These are phyloP conservation scores for Forbesichthys papilliferus DNA, from an alignment of 2,113 vertebrate species.

Conservation along the genomic window DNA sequence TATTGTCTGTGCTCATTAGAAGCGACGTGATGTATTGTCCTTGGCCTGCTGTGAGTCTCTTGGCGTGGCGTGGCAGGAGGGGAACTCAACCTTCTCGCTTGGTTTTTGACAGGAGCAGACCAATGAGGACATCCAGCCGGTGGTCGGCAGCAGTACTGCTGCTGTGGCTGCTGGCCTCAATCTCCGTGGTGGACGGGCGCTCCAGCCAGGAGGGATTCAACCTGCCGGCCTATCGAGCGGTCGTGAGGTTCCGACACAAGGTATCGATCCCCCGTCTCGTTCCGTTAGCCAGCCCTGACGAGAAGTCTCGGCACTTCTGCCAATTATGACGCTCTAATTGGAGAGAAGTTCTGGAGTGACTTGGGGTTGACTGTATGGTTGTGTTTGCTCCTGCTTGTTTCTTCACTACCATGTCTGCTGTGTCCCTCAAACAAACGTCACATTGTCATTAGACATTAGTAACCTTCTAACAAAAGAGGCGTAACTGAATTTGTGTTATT, in stretches of 20 bases:
- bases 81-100: conserved; percentile 48
- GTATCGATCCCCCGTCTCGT: conserved; percentile 68
- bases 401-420: conserved; percentile 45
- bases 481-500: conserved; percentile 26
- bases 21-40: conserved; percentile 61
- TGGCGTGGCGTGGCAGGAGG: conserved; percentile 7
- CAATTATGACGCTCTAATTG: conserved; percentile 60
- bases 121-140: conserved; percentile 70
- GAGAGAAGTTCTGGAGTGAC: conserved; percentile 17
- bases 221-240: conserved; percentile 70
- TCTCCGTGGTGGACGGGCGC: conserved; percentile 53
- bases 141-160: conserved; percentile 61
- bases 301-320: conserved; percentile 27
- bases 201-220: conserved; percentile 66
- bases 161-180: conserved; percentile 59
- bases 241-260: conserved; percentile 81
- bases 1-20: conserved; percentile 72
- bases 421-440: conserved; percentile 40
- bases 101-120: conserved; percentile 67
- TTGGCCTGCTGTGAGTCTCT: conserved; percentile 23
- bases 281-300: conserved; percentile 44
- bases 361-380: conserved; percentile 28
- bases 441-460: conserved; percentile 10
- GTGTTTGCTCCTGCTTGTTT: conserved; percentile 34
- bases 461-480: conserved; percentile 29